Evolutionary conservation across 2,888 invertebrate genomes (phyloP).

Genomic region (Agrotis ipsilon): DNA sequence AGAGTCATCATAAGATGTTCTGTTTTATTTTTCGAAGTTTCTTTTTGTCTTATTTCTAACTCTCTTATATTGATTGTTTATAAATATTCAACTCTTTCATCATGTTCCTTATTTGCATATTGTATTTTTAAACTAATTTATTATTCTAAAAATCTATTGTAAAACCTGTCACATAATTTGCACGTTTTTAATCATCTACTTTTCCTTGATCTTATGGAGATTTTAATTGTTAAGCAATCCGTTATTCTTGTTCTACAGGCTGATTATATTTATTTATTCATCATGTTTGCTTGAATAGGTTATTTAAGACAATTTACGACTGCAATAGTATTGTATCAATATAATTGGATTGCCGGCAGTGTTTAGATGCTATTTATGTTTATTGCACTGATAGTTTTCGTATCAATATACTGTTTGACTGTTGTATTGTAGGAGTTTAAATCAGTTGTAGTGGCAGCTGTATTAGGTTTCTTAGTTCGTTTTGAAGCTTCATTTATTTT

Average conservation of each 20-base stretch:
- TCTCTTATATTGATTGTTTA: no score
- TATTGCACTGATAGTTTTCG: conserved; percentile 48
- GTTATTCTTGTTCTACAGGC: conserved; percentile 10
- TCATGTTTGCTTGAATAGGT: conserved; percentile 52
- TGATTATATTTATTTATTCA: conserved; percentile 43
- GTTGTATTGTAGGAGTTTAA: conserved; percentile 33
- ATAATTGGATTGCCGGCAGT: conserved; percentile 60
- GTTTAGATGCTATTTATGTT: conserved; percentile 57
- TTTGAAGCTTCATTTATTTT: neutral
- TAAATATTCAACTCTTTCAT: neutral
- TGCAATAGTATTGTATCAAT: conserved; percentile 49
- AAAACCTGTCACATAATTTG: neutral
- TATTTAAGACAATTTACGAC: conserved; percentile 55
- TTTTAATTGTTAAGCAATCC: conserved; percentile 12
- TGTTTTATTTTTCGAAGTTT: neutral
- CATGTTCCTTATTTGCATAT: neutral
- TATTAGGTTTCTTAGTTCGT: neutral
- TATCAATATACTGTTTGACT: conserved; percentile 43
- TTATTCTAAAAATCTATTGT: neutral
- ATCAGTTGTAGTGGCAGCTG: conserved; percentile 25
- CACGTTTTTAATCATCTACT: neutral
- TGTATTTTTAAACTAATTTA: neutral
- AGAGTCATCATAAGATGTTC: neutral
- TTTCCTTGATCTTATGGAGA: neutral
- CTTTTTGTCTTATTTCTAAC: neutral